These are phyloP conservation scores for Lates japonicus DNA, from an alignment of 2,797 vertebrate genomes.

Conservation along the genomic window DNA sequence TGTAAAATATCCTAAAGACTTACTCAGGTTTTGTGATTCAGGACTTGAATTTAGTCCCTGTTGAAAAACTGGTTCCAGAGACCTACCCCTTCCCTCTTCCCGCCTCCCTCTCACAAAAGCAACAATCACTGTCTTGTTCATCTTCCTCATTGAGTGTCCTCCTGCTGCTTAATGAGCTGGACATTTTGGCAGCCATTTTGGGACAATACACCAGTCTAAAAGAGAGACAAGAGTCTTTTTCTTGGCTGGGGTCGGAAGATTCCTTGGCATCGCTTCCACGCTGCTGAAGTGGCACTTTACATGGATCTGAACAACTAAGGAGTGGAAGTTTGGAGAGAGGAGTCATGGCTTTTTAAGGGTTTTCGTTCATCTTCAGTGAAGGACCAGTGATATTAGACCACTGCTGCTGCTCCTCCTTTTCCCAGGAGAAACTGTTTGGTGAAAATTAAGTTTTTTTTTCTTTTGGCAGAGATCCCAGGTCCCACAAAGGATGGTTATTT, in stretches of 20 bases:
- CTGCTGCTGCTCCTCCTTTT: not conserved
- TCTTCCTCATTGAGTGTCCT: conserved; percentile 26
- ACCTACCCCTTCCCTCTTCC: not conserved
- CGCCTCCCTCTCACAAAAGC: conserved; percentile 6
- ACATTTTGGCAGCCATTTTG: conserved; percentile 38
- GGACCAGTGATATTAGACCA: not conserved
- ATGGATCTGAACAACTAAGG: conserved; percentile 12
- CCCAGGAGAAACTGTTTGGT: not conserved
- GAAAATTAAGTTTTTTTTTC: not conserved
- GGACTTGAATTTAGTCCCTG: not conserved
- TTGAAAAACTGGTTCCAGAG: conserved; percentile 1
- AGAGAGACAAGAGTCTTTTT: not conserved
- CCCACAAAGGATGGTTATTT: not conserved
- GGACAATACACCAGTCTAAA: not conserved
- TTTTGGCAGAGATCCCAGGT: not conserved
- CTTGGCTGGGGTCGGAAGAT: conserved; percentile 11
- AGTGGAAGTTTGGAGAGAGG: conserved; percentile 8
- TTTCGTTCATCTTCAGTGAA: conserved; percentile 4
- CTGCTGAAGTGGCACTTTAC: conserved; percentile 41
- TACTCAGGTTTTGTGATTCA: not conserved
- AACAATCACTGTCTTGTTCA: conserved; percentile 30
- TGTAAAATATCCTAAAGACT: not conserved
- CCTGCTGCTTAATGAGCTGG: conserved; percentile 10
- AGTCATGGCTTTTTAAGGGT: conserved; percentile 23
- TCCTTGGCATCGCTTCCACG: not conserved